Percentiles rank a stretch among this genome's conserved stretches.
Conservation (phyloP, 1,140 invertebrate genomes). For the Bombus affinis region DNA sequence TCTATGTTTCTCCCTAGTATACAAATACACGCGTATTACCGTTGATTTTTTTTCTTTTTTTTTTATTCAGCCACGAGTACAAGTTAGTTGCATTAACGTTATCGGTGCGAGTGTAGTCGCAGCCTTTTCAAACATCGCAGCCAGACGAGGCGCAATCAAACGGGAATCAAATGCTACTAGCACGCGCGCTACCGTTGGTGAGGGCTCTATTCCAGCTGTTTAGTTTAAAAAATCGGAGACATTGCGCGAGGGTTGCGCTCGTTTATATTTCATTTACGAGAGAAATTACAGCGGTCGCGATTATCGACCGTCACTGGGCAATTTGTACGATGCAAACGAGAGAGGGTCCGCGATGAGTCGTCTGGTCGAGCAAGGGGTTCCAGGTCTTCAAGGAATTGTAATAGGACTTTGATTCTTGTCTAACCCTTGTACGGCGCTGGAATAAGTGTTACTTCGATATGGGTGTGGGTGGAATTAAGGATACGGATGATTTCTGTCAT, state of each 20-base stretch:
- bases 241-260: not conserved
- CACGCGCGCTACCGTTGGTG: not conserved
- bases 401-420: not conserved
- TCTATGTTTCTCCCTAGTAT: not conserved
- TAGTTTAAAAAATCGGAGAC: not conserved
- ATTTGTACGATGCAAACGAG: conserved; percentile 19
- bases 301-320: not conserved
- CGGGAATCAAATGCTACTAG: conserved; percentile 1
- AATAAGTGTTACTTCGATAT: not conserved
- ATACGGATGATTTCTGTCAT: too few relatives aligned
- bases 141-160: conserved; percentile 16
- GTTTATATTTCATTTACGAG: conserved; percentile 35
- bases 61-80: conserved; percentile 44
- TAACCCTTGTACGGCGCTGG: not conserved
- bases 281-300: not conserved
- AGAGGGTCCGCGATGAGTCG: not conserved
- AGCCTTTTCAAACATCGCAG: conserved; percentile 32
- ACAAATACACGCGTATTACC: not conserved
- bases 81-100: conserved; percentile 66
- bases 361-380: not conserved
- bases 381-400: not conserved
- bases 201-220: not conserved
- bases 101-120: conserved; percentile 39
- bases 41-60: not conserved
- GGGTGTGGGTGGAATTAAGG: not conserved